A percentile compares a stretch with the other conserved stretches of the same genome.
phyloP scores from a whole-genome alignment of 2,888 invertebrate genomes.

The Penaeus monodon region DNA sequence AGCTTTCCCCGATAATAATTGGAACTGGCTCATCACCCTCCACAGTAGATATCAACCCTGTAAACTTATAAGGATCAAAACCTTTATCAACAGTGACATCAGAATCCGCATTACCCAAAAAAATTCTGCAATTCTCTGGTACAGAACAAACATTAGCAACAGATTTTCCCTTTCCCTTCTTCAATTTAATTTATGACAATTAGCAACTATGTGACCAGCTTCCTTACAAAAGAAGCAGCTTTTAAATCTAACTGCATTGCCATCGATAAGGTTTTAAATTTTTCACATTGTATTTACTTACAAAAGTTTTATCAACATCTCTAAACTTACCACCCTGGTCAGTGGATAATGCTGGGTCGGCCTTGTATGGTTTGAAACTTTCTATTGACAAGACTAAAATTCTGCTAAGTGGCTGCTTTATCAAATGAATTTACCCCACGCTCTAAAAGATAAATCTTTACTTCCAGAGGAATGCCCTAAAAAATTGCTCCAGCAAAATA shows the following conservation, averaged over 20 bases:
- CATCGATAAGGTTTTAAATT: background rate
- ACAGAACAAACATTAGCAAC: background rate
- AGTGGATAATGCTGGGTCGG: too few species aligned
- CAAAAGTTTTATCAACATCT: background rate
- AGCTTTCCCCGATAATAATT: too few species aligned
- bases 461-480: background rate
- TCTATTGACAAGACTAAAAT: background rate
- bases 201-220: slow-evolving; percentile 2
- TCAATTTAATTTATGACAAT: background rate
- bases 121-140: too few species aligned
- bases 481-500: background rate
- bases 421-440: background rate
- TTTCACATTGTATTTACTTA: background rate
- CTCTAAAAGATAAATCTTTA: background rate
- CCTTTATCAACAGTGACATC: too few species aligned
- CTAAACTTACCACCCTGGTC: background rate
- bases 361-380: background rate
- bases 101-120: too few species aligned
- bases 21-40: too few species aligned
- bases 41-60: too few species aligned
- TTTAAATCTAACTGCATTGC: background rate
- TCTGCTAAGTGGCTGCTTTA: background rate
- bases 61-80: too few species aligned
- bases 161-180: background rate
- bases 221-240: background rate